These are phyloP conservation scores for Gulo gulo DNA, from an alignment of 2,113 vertebrate species.

Conservation along the genomic window DNA sequence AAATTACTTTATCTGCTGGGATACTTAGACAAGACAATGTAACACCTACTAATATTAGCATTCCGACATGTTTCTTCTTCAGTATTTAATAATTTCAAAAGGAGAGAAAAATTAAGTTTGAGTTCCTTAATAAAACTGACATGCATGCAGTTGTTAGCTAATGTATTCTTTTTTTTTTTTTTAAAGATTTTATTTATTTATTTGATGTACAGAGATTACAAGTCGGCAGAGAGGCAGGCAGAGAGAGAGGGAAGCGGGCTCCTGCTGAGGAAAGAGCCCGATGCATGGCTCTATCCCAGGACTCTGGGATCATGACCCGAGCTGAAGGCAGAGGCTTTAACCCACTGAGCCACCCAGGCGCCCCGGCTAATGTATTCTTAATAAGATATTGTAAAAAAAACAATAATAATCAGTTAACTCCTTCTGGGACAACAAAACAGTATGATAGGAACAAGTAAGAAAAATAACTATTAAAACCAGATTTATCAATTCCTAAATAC, in stretches of 20 bases:
- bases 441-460: background rate
- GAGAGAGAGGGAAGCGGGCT: too few species aligned
- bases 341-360: too few species aligned
- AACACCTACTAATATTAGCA: background rate
- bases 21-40: background rate
- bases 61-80: background rate
- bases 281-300: too few species aligned
- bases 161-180: background rate
- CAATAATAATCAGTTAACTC: background rate
- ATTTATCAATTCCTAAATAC: background rate
- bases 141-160: background rate
- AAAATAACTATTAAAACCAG: slow-evolving; percentile 20
- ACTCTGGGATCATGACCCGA: too few species aligned
- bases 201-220: too few species aligned
- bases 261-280: too few species aligned
- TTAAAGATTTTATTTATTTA: too few species aligned
- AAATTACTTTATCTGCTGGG: background rate
- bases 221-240: too few species aligned
- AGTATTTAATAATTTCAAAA: slow-evolving; percentile 20
- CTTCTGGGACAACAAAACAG: background rate
- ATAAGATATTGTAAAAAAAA: background rate
- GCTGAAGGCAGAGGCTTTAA: too few species aligned
- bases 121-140: background rate
- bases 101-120: slow-evolving; percentile 10
- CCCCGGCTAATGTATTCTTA: background rate